A percentile compares a stretch with the other conserved stretches of the same genome.
Evolutionary conservation across 2,888 invertebrate genomes (phyloP).

Genomic region (Leptinotarsa peninsularis): DNA sequence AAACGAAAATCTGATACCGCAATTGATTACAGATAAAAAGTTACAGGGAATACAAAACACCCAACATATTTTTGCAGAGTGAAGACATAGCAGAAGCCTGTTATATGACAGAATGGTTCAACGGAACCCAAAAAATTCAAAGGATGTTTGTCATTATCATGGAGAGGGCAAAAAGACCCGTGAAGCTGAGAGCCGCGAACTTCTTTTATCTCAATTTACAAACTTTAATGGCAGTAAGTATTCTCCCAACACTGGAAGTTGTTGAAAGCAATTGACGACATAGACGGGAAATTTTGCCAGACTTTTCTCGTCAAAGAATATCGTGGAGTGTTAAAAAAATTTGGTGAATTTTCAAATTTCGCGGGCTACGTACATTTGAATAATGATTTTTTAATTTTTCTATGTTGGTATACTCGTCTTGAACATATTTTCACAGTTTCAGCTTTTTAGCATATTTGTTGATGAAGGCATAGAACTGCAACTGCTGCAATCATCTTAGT

Average conservation of each 20-base stretch:
- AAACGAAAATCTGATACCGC: too few species aligned
- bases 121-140: slow-evolving; percentile 36
- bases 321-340: too few species aligned
- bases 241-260: background rate
- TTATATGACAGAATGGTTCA: slow-evolving; percentile 46
- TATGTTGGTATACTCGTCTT: too few species aligned
- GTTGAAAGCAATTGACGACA: background rate
- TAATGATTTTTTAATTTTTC: too few species aligned
- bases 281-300: background rate
- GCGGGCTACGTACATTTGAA: too few species aligned
- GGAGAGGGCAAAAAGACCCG: slow-evolving; percentile 47
- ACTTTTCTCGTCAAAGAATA: too few species aligned
- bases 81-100: slow-evolving; percentile 42
- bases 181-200: slow-evolving; percentile 39
- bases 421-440: too few species aligned
- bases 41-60: background rate
- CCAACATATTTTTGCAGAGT: slow-evolving; percentile 39
- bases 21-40: too few species aligned
- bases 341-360: too few species aligned
- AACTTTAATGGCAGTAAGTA: slow-evolving; percentile 48
- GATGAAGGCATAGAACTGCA: too few species aligned
- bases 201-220: slow-evolving; percentile 46
- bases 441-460: too few species aligned
- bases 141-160: slow-evolving; percentile 46
- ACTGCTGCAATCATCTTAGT: too few species aligned